Conservation (phyloP, 30 jellyfish, hydroid and myxozoan species). For the Turritopsis dohrnii region DNA sequence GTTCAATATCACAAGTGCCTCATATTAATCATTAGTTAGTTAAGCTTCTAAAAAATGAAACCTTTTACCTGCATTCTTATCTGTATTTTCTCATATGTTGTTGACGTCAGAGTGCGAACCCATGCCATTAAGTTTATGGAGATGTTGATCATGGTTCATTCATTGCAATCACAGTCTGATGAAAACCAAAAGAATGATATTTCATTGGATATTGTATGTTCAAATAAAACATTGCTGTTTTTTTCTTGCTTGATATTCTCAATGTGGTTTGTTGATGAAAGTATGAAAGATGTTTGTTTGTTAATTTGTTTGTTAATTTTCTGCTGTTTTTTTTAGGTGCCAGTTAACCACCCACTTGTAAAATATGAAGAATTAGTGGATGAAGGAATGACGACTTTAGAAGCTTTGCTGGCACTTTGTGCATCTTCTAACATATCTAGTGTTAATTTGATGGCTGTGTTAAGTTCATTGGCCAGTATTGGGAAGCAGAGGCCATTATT, state of each 20-base stretch:
- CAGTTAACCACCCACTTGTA: conserved; percentile 87
- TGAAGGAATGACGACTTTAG: conserved; percentile 85
- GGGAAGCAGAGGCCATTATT: conserved; percentile 90
- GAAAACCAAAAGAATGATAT: conserved; percentile 76
- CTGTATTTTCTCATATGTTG: neutral
- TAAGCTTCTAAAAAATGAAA: too few relatives aligned
- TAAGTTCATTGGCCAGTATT: conserved; percentile 74
- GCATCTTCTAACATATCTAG: conserved; percentile 87
- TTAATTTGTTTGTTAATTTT: too few relatives aligned
- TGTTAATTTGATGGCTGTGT: conserved; percentile 94
- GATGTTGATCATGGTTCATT: conserved; percentile 91
- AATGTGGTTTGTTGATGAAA: neutral
- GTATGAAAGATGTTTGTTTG: too few relatives aligned
- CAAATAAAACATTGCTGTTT: conserved; percentile 20
- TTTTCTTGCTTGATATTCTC: too few relatives aligned
- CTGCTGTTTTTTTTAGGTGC: conserved; percentile 58
- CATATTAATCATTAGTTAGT: too few relatives aligned
- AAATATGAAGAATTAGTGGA: conserved; percentile 60
- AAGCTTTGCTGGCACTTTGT: conserved; percentile 75
- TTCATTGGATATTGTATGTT: conserved; percentile 69
- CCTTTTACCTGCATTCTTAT: too few relatives aligned
- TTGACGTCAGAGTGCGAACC: conserved; percentile 95
- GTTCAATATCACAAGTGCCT: too few relatives aligned
- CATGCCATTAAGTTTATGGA: conserved; percentile 95
- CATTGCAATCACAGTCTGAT: conserved; percentile 59